Evolutionary conservation across 2,113 vertebrate genomes (phyloP), one percentile per base, ranked within the genome.

Genomic region (Propithecus coquereli): DNA sequence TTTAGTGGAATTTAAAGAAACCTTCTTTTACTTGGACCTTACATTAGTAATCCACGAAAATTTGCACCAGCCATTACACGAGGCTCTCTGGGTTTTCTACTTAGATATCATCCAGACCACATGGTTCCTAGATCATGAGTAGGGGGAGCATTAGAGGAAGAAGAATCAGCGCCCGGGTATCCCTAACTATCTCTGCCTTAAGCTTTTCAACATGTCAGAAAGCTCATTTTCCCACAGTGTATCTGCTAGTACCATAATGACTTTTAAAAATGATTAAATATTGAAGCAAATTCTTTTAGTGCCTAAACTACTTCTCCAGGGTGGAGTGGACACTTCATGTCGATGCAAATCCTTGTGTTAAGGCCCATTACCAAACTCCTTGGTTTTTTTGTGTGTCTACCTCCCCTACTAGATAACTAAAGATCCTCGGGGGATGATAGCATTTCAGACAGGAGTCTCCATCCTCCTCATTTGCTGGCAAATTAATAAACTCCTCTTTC

Each of bases 61-160:
- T 47, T 8, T 6, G 9, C 4, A 47, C 47, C 32, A 63, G 2
- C 4, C 3, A 12, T 54, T 25, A 8, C 10, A 3, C 1, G 2
- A 9, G 11, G 27, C 50, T 84, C 18, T 61, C 40, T 22, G 34
- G 40, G 23, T 40, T 57, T 66, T 61, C 37, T 8, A 20, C 12
- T 59, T 73, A 37, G 66, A 34, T 16, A 79, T 27, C n/a, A 37
- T 27, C 14, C 27, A 30, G 23, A 47, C 47, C 61, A 22, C 16
- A 23, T 68, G 23, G 50, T 59, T 30, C 37, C 14, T 80, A 27
- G 63, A 22, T 18, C 1, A 23, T 32, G 8, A 40, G 14, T 30
- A 52, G 23, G 9, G 20, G 54, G 16, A 59, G 54, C 37, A 57
- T n/a, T 20, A 54, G 3, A 47, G 63, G 61, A 59, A 30, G 45